These are phyloP conservation scores for Kradibia gibbosae DNA, from an alignment of 1,140 invertebrate species.

Conservation along the genomic window DNA sequence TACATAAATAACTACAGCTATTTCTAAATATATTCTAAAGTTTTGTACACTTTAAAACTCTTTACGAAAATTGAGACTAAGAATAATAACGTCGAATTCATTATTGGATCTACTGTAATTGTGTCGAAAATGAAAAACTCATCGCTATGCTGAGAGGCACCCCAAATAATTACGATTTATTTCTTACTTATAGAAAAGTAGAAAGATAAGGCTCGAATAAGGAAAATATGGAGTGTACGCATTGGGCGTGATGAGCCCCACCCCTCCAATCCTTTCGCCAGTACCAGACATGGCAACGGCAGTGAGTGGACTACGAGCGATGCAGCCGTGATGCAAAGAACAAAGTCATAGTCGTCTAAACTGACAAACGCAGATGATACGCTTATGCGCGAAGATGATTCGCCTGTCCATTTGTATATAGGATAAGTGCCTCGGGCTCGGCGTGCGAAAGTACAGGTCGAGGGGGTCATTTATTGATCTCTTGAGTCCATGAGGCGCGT, in stretches of 20 bases:
- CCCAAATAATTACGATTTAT: conserved; percentile 9
- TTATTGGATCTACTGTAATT: neutral
- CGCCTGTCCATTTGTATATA: conserved; percentile 45
- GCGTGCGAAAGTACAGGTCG: conserved; percentile 65
- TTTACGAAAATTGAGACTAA: neutral
- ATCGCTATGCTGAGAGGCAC: neutral
- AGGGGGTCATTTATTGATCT: conserved; percentile 74
- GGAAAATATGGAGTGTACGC: neutral
- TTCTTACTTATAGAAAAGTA: neutral
- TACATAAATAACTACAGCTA: neutral
- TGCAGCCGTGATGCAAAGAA: neutral
- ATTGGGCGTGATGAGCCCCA: neutral
- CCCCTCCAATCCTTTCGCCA: neutral
- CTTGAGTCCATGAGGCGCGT: conserved; percentile 67
- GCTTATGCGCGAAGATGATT: conserved; percentile 55
- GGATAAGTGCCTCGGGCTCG: conserved; percentile 60
- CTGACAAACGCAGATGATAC: conserved; percentile 32
- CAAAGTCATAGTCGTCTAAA: neutral
- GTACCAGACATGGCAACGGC: neutral
- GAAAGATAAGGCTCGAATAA: neutral
- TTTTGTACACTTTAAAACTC: neutral
- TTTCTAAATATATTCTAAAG: neutral
- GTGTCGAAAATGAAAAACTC: neutral
- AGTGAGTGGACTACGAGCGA: neutral
- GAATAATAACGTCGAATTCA: neutral